phyloP scores from a whole-genome alignment of 2,888 invertebrate species.

The Sarcophaga variegata region DNA sequence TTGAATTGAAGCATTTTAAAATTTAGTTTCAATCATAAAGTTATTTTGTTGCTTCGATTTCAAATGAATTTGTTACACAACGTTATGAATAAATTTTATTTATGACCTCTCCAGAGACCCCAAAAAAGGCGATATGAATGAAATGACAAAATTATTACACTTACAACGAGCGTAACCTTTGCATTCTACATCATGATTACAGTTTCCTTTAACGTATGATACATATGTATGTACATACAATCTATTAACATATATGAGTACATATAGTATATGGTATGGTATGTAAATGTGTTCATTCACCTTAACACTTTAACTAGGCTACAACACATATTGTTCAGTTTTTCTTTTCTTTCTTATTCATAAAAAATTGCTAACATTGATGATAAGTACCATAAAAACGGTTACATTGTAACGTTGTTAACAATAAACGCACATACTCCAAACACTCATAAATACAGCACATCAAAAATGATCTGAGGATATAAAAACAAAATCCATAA shows the following conservation, averaged over 20 bases:
- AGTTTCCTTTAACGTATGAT: not conserved
- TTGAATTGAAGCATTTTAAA: too few relatives aligned
- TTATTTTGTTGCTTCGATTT: not conserved
- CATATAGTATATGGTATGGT: not conserved
- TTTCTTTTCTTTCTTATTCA: not conserved
- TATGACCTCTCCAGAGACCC: slow-evolving; percentile 1
- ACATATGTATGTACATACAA: not conserved
- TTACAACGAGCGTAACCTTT: slow-evolving; percentile 5
- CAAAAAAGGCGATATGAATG: not conserved
- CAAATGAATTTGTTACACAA: slow-evolving; percentile 28
- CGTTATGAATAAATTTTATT: slow-evolving; percentile 15
- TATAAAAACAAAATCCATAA: not conserved
- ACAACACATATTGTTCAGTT: slow-evolving; percentile 7
- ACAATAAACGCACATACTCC: not conserved
- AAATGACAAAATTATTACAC: slow-evolving; percentile 19
- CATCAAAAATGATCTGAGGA: not conserved
- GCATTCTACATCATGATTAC: slow-evolving; percentile 3
- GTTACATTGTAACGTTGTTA: slow-evolving; percentile 32
- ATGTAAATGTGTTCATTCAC: not conserved
- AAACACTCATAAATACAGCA: slow-evolving; percentile 2
- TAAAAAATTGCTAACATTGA: slow-evolving; percentile 22
- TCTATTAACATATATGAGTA: not conserved
- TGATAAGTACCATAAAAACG: slow-evolving; percentile 39
- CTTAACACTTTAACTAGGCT: slow-evolving; percentile 12
- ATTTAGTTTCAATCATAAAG: not conserved